Evolutionary conservation across 2,797 vertebrate species (phyloP), one percentile per base, ranked within the genome.

Genomic region (Coilia nasus): DNA sequence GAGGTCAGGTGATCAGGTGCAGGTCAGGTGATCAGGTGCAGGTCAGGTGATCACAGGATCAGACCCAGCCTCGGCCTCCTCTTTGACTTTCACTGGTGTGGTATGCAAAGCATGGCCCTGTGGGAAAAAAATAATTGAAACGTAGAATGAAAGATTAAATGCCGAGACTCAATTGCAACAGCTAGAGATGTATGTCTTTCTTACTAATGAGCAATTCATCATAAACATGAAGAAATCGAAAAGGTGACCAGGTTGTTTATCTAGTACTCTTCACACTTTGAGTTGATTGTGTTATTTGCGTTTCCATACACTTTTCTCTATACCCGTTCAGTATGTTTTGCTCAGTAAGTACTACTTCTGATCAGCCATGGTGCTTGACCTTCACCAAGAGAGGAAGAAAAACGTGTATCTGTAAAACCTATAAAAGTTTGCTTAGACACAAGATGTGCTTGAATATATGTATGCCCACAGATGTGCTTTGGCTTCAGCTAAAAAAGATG

Each of bases 51-150:
- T 25, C 14, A 15, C 11, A 31, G 64, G 7, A 41, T 1, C 17
- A 21, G 71, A 21, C 60, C 3, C 41, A 23, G n/a, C 60, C 46
- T 78, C 41, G 15, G n/a, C 44, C 11, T 4, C 56, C 62, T 85
- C 56, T 62, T 59, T 17, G n/a, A 10, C 25, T 88, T 31, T 90
- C 87, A 88, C 57, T 86, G 81, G 11, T 25, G 41, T n/a, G 78
- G 80, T 31, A 57, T 35, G 41, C 6, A 56, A 23, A 31, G 44
- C 84, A 84, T 89, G 28, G 67, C 46, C 83, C 90, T 89, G 83
- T 31, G 50, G 10, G 54, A 87, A 83, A 28, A 25, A 0, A 56
- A 83, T 78, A 19, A 0, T 23, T 25, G 6, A 71, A 28, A 46
- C 23, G 82, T 14, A 41, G 17, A 75, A 78, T 78, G 19, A 44